These are phyloP conservation scores for Myocastor coypus DNA, from an alignment of 2,113 vertebrate genomes.

Conservation along the genomic window DNA sequence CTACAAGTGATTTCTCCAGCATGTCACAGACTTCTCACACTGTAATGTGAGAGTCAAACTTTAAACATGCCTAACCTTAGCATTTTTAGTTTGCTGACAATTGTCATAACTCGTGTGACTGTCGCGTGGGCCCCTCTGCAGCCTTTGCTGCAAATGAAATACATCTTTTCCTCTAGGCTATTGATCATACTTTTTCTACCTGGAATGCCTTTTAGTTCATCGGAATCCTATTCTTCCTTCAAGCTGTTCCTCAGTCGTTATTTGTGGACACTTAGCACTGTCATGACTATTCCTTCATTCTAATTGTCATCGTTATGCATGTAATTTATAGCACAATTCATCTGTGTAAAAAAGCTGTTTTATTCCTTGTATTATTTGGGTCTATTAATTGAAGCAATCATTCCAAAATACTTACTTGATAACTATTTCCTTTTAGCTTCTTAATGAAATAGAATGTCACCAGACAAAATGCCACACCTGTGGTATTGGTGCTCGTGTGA, in stretches of 20 bases:
- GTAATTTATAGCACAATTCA: neutral
- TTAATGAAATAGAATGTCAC: neutral
- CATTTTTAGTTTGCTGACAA: neutral
- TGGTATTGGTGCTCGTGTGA: neutral
- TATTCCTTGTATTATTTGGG: neutral
- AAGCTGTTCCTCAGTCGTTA: neutral
- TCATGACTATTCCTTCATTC: neutral
- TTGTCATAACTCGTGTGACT: neutral
- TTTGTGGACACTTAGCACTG: neutral
- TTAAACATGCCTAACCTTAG: neutral
- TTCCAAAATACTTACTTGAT: conserved; percentile 3
- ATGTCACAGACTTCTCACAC: neutral
- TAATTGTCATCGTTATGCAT: neutral
- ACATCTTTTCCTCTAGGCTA: neutral
- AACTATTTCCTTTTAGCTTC: conserved; percentile 25
- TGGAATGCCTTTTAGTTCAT: neutral
- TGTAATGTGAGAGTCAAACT: neutral
- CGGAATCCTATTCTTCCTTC: neutral
- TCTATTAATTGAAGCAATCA: neutral
- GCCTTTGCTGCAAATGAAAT: neutral
- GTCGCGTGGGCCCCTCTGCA: neutral
- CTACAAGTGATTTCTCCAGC: neutral
- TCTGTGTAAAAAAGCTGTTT: neutral
- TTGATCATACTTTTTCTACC: neutral
- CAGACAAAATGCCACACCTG: neutral